Evolutionary conservation across 2,888 invertebrate species (phyloP).

Genomic region (Ceriagrion tenellum): DNA sequence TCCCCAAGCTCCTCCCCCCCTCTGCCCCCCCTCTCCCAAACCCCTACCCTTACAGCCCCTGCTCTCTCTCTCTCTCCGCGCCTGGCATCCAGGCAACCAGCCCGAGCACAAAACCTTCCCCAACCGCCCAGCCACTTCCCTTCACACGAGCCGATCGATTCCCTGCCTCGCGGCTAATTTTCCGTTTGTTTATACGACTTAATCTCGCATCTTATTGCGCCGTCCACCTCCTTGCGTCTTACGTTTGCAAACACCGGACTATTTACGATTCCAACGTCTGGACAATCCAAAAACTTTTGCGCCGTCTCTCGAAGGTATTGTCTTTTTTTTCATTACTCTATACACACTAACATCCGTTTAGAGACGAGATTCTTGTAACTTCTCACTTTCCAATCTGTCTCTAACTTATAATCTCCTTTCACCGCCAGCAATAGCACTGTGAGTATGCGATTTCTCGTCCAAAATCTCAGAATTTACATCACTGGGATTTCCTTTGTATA

Average conservation of each 20-base stretch:
- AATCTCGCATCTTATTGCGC: conserved; percentile 40
- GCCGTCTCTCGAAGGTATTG: neutral
- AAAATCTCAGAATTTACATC: too few relatives aligned
- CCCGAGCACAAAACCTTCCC: neutral
- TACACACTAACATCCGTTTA: too few relatives aligned
- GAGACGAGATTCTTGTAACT: too few relatives aligned
- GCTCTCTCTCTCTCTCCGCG: neutral
- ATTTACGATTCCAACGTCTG: neutral
- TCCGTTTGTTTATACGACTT: conserved; percentile 61
- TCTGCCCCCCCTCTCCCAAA: too few relatives aligned
- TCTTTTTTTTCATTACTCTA: neutral
- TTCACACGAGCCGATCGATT: conserved; percentile 20
- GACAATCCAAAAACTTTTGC: neutral
- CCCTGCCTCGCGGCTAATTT: neutral
- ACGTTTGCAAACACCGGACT: neutral
- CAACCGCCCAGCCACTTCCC: neutral
- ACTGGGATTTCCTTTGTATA: too few relatives aligned
- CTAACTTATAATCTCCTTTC: too few relatives aligned
- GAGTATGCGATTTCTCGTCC: too few relatives aligned
- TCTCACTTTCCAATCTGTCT: too few relatives aligned
- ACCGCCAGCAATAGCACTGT: too few relatives aligned
- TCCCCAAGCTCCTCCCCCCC: neutral
- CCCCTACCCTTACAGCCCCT: neutral
- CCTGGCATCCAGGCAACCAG: conserved; percentile 2
- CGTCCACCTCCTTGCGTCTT: neutral